phyloP scores from a whole-genome alignment of 2,113 vertebrate species.

The Crotalus tigris region DNA sequence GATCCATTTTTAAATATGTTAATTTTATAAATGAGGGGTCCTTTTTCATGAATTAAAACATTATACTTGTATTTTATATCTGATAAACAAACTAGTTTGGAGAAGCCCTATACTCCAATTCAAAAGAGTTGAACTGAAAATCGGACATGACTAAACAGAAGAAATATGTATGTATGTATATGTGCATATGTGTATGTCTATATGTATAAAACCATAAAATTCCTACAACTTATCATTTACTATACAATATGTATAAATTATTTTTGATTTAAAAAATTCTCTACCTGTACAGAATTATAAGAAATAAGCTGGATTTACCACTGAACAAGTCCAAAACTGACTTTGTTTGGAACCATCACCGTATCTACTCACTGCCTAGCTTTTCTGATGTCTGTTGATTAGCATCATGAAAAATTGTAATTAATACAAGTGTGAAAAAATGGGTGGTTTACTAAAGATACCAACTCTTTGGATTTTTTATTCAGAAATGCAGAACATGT shows the following conservation, averaged over 20 bases:
- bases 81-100: constrained; percentile 31
- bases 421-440: too few relatives aligned
- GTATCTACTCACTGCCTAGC: too few relatives aligned
- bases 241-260: not conserved
- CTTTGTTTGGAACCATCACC: not conserved
- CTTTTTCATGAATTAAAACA: constrained; percentile 59
- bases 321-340: not conserved
- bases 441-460: too few relatives aligned
- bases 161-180: too few relatives aligned
- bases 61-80: constrained; percentile 44
- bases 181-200: not conserved
- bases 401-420: too few relatives aligned
- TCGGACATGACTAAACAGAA: too few relatives aligned
- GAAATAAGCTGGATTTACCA: not conserved
- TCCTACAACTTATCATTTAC: not conserved
- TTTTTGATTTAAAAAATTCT: too few relatives aligned
- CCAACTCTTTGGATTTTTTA: too few relatives aligned
- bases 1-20: constrained; percentile 55
- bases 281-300: too few relatives aligned
- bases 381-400: too few relatives aligned
- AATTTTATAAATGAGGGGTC: constrained; percentile 60
- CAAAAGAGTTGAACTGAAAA: constrained; percentile 1
- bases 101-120: constrained; percentile 35
- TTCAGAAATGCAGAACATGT: not conserved
- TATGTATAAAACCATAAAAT: not conserved